Evolutionary conservation across 2,888 invertebrate genomes (phyloP), one percentile per base, ranked within the genome.

Genomic region (Crepidodera aurea): DNA sequence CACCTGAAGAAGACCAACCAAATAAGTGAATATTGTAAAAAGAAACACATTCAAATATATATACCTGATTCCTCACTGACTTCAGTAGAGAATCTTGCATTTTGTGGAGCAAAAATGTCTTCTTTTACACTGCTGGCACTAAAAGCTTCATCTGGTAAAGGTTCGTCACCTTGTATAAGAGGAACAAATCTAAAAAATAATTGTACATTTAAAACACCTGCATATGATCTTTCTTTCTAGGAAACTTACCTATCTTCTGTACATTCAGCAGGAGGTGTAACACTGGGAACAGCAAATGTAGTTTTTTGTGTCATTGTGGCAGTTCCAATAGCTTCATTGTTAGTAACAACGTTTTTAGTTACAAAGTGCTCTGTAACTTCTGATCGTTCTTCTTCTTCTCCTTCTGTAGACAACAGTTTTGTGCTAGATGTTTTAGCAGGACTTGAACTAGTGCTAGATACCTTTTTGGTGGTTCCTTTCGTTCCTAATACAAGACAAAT

Each of bases 111-210:
- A 73, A 85, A 87, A 16, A 81, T 77, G 0, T 81, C 71, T 54
- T 82, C 83, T 25, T 83, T 77, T 1, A 75, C 73, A 6, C 86
- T 87, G 67, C 88, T 90, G 6, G 90, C 87, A 50, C 81, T 82
- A 68, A 90, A 86, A 0, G 85, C 82, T 0, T 82, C 78, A 70
- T 84, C 84, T 0, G 85, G 83, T 56, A 86, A 69, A 5, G 83
- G 82, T 40, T 79, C 68, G n/a, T 78, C 80, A 0, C 82, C 83
- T 62, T 82, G 83, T 74, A 87, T 83, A 44, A 85, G 74, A 59
- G 82, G 73, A 53, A 77, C 80, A 67, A 79, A 83, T 25, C 82
- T 83, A 66, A 46, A 51, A 39, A 68, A 65, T n/a, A 32, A n/a
- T 3, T 32, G 10, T n/a, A n/a, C 2, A 32, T 6, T n/a, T 32